phyloP scores from a whole-genome alignment of 1,140 invertebrate species.

The Drosophila equinoxialis region DNA sequence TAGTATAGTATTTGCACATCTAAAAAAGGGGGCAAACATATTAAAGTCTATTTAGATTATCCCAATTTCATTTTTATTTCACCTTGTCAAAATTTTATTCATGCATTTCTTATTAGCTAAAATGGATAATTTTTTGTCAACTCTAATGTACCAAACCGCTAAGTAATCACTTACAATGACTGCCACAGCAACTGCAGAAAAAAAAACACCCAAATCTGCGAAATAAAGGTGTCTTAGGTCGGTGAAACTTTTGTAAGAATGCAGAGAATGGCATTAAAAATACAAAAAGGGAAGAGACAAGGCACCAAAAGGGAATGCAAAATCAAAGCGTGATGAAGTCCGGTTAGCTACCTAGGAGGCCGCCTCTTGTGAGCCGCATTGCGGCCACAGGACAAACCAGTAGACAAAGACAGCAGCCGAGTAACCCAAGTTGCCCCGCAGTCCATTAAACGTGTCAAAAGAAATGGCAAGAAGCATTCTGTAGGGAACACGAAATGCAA shows the following conservation, averaged over 20 bases:
- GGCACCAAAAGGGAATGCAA: conserved; percentile 68
- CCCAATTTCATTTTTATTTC: background rate
- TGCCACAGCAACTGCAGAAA: conserved; percentile 23
- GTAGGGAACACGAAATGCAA: conserved; percentile 29
- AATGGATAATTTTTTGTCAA: conserved; percentile 58
- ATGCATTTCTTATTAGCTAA: background rate
- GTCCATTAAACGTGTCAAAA: conserved; percentile 78
- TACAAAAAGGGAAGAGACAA: conserved; percentile 34
- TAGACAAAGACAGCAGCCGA: conserved; percentile 9
- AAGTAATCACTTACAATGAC: conserved; percentile 51
- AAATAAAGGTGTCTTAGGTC: conserved; percentile 10
- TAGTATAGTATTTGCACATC: background rate
- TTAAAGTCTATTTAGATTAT: too few relatives aligned
- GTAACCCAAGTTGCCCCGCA: conserved; percentile 31
- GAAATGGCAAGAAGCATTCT: conserved; percentile 37
- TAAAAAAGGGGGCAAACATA: too few relatives aligned
- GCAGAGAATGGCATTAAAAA: conserved; percentile 63
- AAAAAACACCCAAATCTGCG: background rate
- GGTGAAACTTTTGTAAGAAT: conserved; percentile 20
- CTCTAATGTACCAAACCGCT: conserved; percentile 42
- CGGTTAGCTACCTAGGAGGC: conserved; percentile 17
- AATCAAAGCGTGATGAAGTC: conserved; percentile 69
- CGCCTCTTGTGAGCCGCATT: conserved; percentile 55
- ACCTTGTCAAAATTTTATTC: background rate
- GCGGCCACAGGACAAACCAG: conserved; percentile 44